phyloP scores from a whole-genome alignment of 2,888 invertebrate genomes.

The Orchesella flavescens region DNA sequence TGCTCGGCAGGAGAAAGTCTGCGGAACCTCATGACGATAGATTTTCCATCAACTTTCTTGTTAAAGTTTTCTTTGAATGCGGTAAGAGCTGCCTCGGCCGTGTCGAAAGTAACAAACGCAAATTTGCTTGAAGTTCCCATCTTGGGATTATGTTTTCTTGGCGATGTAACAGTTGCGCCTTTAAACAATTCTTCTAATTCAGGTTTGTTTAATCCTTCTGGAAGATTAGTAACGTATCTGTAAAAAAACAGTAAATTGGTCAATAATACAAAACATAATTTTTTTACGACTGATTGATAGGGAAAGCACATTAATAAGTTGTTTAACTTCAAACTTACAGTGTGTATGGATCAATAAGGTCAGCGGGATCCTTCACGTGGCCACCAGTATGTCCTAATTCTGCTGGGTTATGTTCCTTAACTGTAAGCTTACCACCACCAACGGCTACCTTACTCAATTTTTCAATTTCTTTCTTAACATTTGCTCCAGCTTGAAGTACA shows the following conservation, averaged over 20 bases:
- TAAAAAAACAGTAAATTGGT: too few species aligned
- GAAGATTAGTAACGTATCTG: conserved; percentile 68
- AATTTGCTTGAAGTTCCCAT: conserved; percentile 64
- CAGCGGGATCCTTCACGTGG: conserved; percentile 30
- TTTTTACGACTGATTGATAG: not conserved
- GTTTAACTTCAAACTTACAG: too few species aligned
- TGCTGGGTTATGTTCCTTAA: conserved; percentile 55
- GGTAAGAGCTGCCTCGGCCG: conserved; percentile 68
- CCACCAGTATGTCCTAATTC: conserved; percentile 37
- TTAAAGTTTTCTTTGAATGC: conserved; percentile 65
- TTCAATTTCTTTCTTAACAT: conserved; percentile 70
- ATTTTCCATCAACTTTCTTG: conserved; percentile 59
- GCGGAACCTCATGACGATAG: conserved; percentile 68
- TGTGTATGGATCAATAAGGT: conserved; percentile 68
- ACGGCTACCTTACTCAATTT: conserved; percentile 63
- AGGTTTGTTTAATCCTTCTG: conserved; percentile 53
- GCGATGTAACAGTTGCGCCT: conserved; percentile 55
- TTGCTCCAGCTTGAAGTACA: conserved; percentile 66
- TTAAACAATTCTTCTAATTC: conserved; percentile 59
- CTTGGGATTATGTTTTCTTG: conserved; percentile 70
- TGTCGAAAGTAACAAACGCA: conserved; percentile 65
- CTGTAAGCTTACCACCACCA: conserved; percentile 62
- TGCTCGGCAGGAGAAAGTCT: conserved; percentile 54
- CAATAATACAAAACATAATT: not conserved
- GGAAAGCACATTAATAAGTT: not conserved